Evolutionary conservation across 2,797 vertebrate species (phyloP).

Genomic region (Prionace glauca): DNA sequence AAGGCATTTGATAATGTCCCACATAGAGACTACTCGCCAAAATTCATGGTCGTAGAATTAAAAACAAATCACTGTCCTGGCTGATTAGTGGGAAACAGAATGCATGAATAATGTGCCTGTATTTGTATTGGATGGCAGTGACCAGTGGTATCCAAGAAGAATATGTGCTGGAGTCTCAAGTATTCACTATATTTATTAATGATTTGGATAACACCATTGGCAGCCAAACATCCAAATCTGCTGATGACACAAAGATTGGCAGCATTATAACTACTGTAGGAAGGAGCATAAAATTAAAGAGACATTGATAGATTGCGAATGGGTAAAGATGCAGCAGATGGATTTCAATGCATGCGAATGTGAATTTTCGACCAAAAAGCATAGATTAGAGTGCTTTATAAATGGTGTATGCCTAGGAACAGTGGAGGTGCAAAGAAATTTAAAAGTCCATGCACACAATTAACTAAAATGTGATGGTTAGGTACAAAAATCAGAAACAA

Average conservation of each 20-base stretch:
- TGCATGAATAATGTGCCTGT: neutral
- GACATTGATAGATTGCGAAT: neutral
- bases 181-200: neutral
- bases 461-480: neutral
- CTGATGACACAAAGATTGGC: neutral
- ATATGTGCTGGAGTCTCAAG: neutral
- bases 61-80: neutral
- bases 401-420: neutral
- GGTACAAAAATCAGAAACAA: neutral
- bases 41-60: neutral
- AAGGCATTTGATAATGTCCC: neutral
- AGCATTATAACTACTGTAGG: neutral
- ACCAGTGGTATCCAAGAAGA: neutral
- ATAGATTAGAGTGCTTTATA: neutral
- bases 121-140: neutral
- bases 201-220: neutral
- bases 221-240: neutral
- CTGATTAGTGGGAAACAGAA: neutral
- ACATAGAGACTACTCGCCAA: neutral
- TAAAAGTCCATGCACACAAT: neutral
- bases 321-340: neutral
- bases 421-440: neutral
- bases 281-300: neutral
- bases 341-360: neutral
- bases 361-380: neutral